These are phyloP conservation scores for Phodopus roborovskii DNA, from an alignment of 2,113 vertebrate species.

Conservation along the genomic window DNA sequence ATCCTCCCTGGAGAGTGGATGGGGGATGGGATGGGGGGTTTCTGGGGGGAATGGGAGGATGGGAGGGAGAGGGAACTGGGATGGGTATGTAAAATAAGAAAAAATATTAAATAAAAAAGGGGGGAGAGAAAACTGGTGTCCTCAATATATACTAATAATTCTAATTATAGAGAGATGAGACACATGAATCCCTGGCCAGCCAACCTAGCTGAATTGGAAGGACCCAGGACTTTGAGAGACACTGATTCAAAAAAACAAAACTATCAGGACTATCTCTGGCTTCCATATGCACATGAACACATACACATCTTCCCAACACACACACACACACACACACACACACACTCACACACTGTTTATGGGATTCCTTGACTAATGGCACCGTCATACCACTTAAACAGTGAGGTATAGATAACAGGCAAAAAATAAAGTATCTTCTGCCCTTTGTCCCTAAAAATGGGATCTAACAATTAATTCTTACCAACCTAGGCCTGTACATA, in stretches of 20 bases:
- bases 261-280: no score
- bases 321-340: not conserved
- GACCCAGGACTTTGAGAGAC: not conserved
- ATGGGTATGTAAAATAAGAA: no score
- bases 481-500: rapidly evolving
- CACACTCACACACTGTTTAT: not conserved
- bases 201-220: not conserved
- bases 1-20: no score
- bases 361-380: not conserved
- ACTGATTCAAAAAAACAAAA: not conserved
- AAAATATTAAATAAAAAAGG: no score
- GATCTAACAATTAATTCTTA: not conserved
- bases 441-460: not conserved
- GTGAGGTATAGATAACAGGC: not conserved
- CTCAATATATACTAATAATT: not conserved
- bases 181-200: not conserved
- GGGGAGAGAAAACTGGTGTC: not conserved
- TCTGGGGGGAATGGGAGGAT: no score
- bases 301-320: not conserved
- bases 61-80: no score
- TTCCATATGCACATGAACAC: not conserved
- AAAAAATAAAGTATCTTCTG: not conserved
- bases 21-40: no score
- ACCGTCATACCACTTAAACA: not conserved
- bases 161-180: not conserved